A percentile compares a stretch with the other conserved stretches of the same genome.
These are phyloP conservation scores for Nycteola revayana DNA, from an alignment of 2,888 invertebrate species.

Conservation along the genomic window DNA sequence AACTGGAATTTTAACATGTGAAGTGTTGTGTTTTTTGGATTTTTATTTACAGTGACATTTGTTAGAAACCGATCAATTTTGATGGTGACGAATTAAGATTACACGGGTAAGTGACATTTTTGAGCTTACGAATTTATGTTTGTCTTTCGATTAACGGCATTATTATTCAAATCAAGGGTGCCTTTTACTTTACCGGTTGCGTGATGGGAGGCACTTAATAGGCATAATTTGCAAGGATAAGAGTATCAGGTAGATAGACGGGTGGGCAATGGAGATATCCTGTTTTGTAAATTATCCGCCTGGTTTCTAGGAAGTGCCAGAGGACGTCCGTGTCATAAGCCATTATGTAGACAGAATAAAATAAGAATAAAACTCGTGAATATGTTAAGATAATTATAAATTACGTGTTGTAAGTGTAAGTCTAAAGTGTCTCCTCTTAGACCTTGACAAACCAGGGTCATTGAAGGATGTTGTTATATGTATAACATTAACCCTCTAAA, in stretches of 20 bases:
- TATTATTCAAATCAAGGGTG: no score
- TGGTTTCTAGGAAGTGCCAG: constrained; percentile 42
- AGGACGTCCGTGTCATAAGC: constrained; percentile 15
- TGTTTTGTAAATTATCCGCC: constrained; percentile 41
- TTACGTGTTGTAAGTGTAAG: no score
- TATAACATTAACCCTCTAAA: no score
- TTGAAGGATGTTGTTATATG: no score
- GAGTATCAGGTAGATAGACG: constrained; percentile 30
- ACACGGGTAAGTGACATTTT: constrained; percentile 35
- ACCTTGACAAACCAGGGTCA: no score
- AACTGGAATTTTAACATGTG: constrained; percentile 31
- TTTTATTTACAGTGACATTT: constrained; percentile 34
- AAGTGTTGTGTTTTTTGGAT: constrained; percentile 36
- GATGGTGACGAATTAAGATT: constrained; percentile 23
- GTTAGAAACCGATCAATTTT: constrained; percentile 16
- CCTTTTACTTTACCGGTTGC: constrained; percentile 24
- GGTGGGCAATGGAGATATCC: constrained; percentile 31
- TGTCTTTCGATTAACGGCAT: no score
- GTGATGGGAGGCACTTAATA: constrained; percentile 24
- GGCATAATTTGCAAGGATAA: constrained; percentile 31
- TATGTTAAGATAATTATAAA: no score
- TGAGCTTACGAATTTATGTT: no score
- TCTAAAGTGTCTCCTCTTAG: no score
- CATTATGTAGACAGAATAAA: neutral
- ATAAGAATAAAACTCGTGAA: constrained; percentile 5